Conservation (phyloP, 1,140 invertebrate genomes). For the Drosophila lacteicornis region DNA sequence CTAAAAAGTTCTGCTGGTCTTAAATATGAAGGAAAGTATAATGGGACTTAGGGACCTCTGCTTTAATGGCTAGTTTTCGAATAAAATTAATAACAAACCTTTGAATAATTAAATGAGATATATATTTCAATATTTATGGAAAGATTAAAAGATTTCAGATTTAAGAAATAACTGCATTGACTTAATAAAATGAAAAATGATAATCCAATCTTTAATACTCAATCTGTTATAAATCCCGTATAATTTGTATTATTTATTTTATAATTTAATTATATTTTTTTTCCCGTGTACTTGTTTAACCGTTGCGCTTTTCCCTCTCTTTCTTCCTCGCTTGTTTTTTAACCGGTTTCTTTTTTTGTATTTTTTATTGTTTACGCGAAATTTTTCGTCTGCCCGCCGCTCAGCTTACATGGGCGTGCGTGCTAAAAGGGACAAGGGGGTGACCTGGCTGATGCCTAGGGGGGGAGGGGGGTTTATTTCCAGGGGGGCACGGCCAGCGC, state of each 20-base stretch:
- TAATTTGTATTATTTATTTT: background rate
- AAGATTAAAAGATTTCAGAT: background rate
- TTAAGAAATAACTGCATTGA: fast-evolving
- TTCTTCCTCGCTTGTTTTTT: conserved; percentile 34
- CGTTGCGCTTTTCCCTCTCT: conserved; percentile 43
- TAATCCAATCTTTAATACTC: background rate
- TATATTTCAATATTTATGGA: background rate
- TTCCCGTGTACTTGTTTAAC: conserved; percentile 38
- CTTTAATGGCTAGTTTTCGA: no score
- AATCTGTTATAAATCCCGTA: no score
- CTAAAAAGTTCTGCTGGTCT: no score
- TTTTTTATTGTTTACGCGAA: conserved; percentile 80
- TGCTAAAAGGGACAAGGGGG: conserved; percentile 39
- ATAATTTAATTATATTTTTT: background rate
- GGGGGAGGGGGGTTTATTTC: conserved; percentile 3
- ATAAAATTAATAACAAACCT: background rate
- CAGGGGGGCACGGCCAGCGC: conserved; percentile 54
- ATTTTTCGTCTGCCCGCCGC: conserved; percentile 62
- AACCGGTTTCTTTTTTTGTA: conserved; percentile 64
- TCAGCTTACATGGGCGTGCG: conserved; percentile 69
- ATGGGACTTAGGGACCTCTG: no score
- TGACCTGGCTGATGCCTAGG: background rate
- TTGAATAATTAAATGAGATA: no score
- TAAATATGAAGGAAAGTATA: no score
- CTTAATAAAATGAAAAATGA: background rate